Conservation (phyloP, 2,888 invertebrate species). For the Cerceris rybyensis region DNA sequence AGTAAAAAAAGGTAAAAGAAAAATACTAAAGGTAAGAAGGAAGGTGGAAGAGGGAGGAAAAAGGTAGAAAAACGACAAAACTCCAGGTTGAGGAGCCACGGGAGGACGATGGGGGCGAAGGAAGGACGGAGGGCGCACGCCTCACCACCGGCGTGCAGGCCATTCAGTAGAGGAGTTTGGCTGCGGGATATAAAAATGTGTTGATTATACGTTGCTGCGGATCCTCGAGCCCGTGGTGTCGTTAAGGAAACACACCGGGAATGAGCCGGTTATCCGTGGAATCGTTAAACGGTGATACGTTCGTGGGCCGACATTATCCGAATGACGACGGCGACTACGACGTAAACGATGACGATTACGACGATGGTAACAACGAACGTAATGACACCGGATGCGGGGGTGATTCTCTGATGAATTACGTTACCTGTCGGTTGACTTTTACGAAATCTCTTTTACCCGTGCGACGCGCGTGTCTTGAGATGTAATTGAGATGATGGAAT, state of each 20-base stretch:
- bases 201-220: conserved; percentile 80
- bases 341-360: conserved; percentile 44
- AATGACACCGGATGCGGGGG: conserved; percentile 25
- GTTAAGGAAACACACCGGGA: conserved; percentile 75
- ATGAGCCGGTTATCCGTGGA: conserved; percentile 58
- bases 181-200: conserved; percentile 81
- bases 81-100: neutral
- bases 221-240: conserved; percentile 73
- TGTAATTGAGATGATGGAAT: too few species aligned
- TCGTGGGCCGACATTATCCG: conserved; percentile 50
- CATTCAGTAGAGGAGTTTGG: conserved; percentile 79
- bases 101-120: conserved; percentile 8
- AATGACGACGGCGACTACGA: conserved; percentile 47
- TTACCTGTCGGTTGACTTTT: neutral
- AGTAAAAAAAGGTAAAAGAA: conserved; percentile 32
- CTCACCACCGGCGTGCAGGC: conserved; percentile 60
- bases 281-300: conserved; percentile 75
- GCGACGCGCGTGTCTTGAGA: neutral
- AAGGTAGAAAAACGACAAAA: conserved; percentile 32
- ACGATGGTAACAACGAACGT: conserved; percentile 34
- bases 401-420: neutral
- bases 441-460: neutral
- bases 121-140: conserved; percentile 47
- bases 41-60: conserved; percentile 32
- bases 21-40: conserved; percentile 28